Evolutionary conservation across 2,888 invertebrate genomes (phyloP).

Genomic region (Euproctis similis): DNA sequence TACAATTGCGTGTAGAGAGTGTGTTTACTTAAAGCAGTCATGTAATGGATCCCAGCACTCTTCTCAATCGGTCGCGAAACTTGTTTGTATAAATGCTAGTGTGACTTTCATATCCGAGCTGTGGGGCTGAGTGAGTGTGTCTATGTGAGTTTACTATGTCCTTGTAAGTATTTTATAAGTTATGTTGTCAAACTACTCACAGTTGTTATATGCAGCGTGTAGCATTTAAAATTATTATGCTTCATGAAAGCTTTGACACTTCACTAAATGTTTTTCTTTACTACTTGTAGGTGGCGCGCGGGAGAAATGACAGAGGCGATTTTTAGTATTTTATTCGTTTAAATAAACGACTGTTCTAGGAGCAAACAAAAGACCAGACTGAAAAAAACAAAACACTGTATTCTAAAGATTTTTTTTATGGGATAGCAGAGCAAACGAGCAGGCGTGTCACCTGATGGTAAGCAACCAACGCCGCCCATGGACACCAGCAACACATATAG

Average conservation of each 20-base stretch:
- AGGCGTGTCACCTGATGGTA: too few relatives aligned
- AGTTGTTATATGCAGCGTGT: conserved; percentile 21
- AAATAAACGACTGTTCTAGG: too few relatives aligned
- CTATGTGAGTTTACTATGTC: conserved; percentile 31
- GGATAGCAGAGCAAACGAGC: too few relatives aligned
- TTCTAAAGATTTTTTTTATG: too few relatives aligned
- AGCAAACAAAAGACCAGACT: too few relatives aligned
- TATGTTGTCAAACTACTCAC: conserved; percentile 24
- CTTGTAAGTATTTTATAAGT: conserved; percentile 26
- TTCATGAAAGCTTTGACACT: conserved; percentile 22
- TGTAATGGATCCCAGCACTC: conserved; percentile 64
- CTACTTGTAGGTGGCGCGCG: too few relatives aligned
- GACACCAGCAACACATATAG: too few relatives aligned
- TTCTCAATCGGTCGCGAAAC: conserved; percentile 61
- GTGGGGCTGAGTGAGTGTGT: conserved; percentile 31
- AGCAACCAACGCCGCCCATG: too few relatives aligned
- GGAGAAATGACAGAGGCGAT: too few relatives aligned
- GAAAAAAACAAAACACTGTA: too few relatives aligned
- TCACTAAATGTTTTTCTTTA: too few relatives aligned
- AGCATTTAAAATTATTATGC: conserved; percentile 26
- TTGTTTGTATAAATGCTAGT: conserved; percentile 64
- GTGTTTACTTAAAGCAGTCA: conserved; percentile 53
- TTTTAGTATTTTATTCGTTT: too few relatives aligned
- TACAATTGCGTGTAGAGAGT: conserved; percentile 38
- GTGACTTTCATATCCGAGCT: conserved; percentile 59